Evolutionary conservation across 64 coral and sea anemone species (phyloP), one percentile per base, ranked within the genome.

Genomic region (Actinia equina): DNA sequence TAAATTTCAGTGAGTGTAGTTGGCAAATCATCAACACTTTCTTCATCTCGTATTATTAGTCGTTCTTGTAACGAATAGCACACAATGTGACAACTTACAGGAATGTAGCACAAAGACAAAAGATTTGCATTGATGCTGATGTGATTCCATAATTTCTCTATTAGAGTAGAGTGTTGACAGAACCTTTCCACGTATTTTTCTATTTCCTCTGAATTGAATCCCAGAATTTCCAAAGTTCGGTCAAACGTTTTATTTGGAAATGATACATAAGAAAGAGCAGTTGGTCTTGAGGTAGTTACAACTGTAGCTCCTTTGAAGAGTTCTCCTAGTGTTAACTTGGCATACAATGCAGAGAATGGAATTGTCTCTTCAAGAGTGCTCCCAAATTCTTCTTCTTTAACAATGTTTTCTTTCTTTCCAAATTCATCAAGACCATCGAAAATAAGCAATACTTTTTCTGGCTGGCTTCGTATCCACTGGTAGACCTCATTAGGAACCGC

Each of bases 371-470:
- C 30, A 37, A 37, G 30, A 37, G 0, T 37, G 30, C 1, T 37
- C 30, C 30, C 30, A 37, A 37, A 37, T 37, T 37, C 30, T 37
- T 37, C 30, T 37, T 37, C 30, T 37, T 37, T 37, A 37, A 37
- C 30, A 37, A 37, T 37, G 30, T 37, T 37, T 37, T 37, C 30
- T 37, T 37, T 37, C 30, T 37, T 37, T 37, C 30, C 30, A 37
- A 37, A 37, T 37, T 37, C 30, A 37, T 37, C 30, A 37, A 37
- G 30, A 37, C 30, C 30, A 37, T 79, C 77, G 5, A 79, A 79
- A 79, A 79, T 79, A 3, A 79, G 77, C 44, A 79, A 49, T 2
- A 79, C 77, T 23, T 54, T 71, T 60, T 74, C 85, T 53, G 85
- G 85, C 65, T 86, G 30, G 0, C 44, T 42, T 5, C 43, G 77